Base-by-base conservation (phyloP, 2,888 invertebrate genomes). In the Ceratothoa steindachneri region DNA sequence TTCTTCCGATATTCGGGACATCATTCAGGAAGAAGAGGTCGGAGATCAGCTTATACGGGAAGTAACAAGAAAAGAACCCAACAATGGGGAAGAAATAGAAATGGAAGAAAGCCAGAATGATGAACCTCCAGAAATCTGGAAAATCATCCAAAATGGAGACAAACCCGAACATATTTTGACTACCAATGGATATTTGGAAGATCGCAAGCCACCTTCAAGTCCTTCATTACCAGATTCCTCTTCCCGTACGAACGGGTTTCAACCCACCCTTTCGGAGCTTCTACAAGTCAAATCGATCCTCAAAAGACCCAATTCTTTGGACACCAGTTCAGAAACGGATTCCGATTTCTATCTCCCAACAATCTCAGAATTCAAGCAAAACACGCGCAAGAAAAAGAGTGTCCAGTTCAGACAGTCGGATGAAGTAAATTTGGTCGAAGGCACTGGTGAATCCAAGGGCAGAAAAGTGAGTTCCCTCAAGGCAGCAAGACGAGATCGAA, bases 251-350 rank as follows among this genome's bases (percentile, higher is more conserved):
- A 70, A 74, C 9, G 65, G 70, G 30, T 66, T 72, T 22, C 76
- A 67, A 27, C 74, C 76, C 15, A 74, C 78, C 1, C 68, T 78
- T 3, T 78, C 77, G 7, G 77, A 77, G 27, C 67, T 80, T 2
- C 72, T 78, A 19, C 73, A 78, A 55, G 83, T 87, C 81, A 88
- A 88, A 82, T 87, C 87, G 51, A 88, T 88, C 80, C 82, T 88
- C 81, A 88, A 88, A 83, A 88, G 87, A 83, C 85, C 85, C 64
- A 74, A 80, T 5, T 72, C 79, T 22, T 70, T 73, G 29, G 80
- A 80, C 66, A 78, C 81, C 29, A 78, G 80, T 52, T 81, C 81
- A 7, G 80, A 81, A 29, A 80, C 81, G 1, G 80, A 81, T 53
- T 79, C 79, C 4, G 79, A 79, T 64, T 76, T 79, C 29, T 76